Base-by-base conservation (phyloP, 2,113 vertebrate species). In the Mormyrus iriodes region DNA sequence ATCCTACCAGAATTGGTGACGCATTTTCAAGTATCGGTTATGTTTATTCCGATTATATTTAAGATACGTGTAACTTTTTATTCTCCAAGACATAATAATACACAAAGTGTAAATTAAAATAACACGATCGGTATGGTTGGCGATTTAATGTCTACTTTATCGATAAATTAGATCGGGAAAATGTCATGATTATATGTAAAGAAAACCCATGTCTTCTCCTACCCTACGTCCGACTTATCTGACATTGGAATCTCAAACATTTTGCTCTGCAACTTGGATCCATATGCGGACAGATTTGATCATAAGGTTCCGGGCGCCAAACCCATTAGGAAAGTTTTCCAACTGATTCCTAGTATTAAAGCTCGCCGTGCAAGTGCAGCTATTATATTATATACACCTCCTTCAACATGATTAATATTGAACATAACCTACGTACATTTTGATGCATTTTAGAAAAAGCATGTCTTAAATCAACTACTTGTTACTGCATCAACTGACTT, bases 181-280 rank as follows among this genome's bases (percentile, higher is more conserved):
- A 76, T 82, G 46, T 88, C 91, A 90, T 90, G 87, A 93, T 92
- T 52, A 91, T 90, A 90, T 90, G 93, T 89, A 90, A 89, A 53
- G 89, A 89, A 90, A 4, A 4, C 73, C 90, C 21, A 88, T 92
- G 90, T 91, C 90, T 51, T 96, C 95, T 96, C 96, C 93, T 95
- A 92, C 94, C 93, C 92, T 91, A 89, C 92, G 92, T 94, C 93
- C 93, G 97, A 86, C 96, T 97, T 95, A 96, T 97, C 97, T 97
- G 97, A 97, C 95, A 95, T 92, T 95, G 97, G 97, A 97, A 98
- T 98, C 96, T 95, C 94, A 97, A 97, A 96, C 96, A 97, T 97
- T 92, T 94, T 93, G 93, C 94, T 93, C 92, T 96, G 97, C 96
- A 97, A 98, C 96, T 96, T 96, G 82, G 97, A 98, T 97, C 97